Evolutionary conservation across 2,797 vertebrate species (phyloP).

Genomic region (Gephyroberyx darwinii): DNA sequence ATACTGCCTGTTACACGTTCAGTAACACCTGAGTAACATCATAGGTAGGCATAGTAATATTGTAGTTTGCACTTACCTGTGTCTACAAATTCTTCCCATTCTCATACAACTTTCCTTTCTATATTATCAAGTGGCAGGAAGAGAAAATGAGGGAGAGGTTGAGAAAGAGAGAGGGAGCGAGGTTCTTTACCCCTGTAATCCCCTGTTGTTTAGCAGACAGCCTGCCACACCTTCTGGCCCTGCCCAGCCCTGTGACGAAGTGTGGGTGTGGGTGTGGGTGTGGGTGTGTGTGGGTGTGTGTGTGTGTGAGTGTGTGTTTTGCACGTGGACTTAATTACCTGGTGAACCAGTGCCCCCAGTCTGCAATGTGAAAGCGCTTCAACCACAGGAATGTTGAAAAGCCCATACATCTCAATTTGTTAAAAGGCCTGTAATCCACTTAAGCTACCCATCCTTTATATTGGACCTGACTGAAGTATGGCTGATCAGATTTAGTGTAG

Average conservation of each 20-base stretch:
- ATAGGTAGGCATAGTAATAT: neutral
- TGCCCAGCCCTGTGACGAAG: conserved; percentile 75
- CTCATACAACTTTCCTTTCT: conserved; percentile 30
- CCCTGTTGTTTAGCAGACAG: conserved; percentile 63
- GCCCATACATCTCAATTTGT: neutral
- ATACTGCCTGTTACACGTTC: neutral
- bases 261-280: conserved; percentile 60
- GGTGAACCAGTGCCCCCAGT: conserved; percentile 10
- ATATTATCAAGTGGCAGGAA: neutral
- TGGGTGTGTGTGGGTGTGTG: conserved; percentile 18
- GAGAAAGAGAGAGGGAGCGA: conserved; percentile 17
- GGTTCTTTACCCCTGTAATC: conserved; percentile 65
- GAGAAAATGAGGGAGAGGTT: conserved; percentile 13
- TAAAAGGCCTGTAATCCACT: conserved; percentile 35
- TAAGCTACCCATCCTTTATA: conserved; percentile 44
- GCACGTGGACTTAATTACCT: neutral
- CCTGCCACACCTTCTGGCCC: conserved; percentile 67
- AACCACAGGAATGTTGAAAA: conserved; percentile 16
- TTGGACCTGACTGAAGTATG: conserved; percentile 17
- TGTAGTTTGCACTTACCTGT: conserved; percentile 52
- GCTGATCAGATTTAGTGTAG: conserved; percentile 18
- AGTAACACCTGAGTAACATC: neutral
- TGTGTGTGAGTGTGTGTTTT: conserved; percentile 4
- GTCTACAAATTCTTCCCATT: conserved; percentile 44
- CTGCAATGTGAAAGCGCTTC: neutral